These are phyloP conservation scores for Melanostoma scalare DNA, from an alignment of 2,888 invertebrate genomes.

Conservation along the genomic window DNA sequence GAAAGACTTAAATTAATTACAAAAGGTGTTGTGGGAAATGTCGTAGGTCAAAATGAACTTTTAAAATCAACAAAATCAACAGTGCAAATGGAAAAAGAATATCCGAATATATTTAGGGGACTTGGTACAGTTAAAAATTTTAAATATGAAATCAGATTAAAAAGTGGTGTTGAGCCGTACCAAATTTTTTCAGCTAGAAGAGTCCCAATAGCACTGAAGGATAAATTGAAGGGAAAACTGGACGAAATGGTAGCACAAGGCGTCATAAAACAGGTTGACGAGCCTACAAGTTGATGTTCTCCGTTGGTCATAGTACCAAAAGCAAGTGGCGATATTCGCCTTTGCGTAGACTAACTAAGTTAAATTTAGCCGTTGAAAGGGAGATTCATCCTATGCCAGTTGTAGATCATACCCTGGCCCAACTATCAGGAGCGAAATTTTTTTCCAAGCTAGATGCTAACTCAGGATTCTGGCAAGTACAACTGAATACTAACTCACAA, in stretches of 20 bases:
- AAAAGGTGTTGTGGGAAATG: background rate
- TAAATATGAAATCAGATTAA: constrained; percentile 8
- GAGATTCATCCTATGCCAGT: constrained; percentile 34
- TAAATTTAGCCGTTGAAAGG: constrained; percentile 33
- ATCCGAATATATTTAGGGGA: background rate
- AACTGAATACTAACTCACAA: too few relatives aligned
- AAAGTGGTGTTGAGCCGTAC: background rate
- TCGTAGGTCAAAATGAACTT: background rate
- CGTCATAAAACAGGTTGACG: constrained; percentile 17
- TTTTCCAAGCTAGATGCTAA: too few relatives aligned
- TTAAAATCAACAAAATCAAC: background rate
- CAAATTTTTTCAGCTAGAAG: background rate
- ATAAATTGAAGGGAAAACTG: background rate
- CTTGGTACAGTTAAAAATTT: constrained; percentile 5
- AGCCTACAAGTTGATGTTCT: constrained; percentile 29
- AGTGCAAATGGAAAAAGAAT: constrained; percentile 1
- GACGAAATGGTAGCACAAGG: constrained; percentile 12
- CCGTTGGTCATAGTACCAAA: constrained; percentile 22
- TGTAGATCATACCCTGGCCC: too few relatives aligned
- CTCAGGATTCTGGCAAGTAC: too few relatives aligned
- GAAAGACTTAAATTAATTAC: constrained; percentile 4
- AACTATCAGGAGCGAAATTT: too few relatives aligned
- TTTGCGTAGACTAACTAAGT: constrained; percentile 34
- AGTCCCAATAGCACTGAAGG: background rate
- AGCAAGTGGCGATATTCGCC: background rate